Conservation (phyloP, 2,888 invertebrate genomes). For the Phyllotreta cruciferae region DNA sequence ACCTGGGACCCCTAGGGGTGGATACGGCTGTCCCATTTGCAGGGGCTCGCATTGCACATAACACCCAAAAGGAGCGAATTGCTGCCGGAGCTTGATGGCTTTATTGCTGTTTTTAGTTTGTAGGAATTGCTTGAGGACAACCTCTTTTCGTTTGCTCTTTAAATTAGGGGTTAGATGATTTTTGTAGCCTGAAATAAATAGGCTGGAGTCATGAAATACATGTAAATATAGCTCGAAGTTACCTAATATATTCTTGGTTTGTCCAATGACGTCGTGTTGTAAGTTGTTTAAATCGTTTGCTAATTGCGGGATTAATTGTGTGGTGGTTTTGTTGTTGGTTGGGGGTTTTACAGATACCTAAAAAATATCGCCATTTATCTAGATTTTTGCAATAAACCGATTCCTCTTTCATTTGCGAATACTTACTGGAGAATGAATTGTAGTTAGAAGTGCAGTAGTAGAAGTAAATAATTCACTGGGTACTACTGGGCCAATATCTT, state of each 20-base stretch:
- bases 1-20: not conserved
- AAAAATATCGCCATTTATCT: not conserved
- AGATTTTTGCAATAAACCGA: no score
- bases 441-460: not conserved
- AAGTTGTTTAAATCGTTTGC: not conserved
- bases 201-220: not conserved
- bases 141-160: constrained; percentile 15
- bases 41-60: constrained; percentile 17
- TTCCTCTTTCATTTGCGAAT: no score
- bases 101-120: constrained; percentile 24
- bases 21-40: not conserved
- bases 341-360: not conserved
- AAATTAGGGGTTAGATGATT: constrained; percentile 2
- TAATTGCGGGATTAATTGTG: not conserved
- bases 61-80: constrained; percentile 22
- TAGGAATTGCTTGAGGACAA: constrained; percentile 20
- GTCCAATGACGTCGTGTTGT: not conserved
- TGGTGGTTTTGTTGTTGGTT: not conserved
- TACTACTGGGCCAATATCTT: not conserved
- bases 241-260: not conserved
- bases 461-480: not conserved
- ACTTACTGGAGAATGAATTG: not conserved
- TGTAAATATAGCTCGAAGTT: not conserved
- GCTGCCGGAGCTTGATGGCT: constrained; percentile 21
- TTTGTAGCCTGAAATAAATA: constrained; percentile 7